Evolutionary conservation across 2,797 vertebrate genomes (phyloP).

Genomic region (Cynodonichthys magdalenae): DNA sequence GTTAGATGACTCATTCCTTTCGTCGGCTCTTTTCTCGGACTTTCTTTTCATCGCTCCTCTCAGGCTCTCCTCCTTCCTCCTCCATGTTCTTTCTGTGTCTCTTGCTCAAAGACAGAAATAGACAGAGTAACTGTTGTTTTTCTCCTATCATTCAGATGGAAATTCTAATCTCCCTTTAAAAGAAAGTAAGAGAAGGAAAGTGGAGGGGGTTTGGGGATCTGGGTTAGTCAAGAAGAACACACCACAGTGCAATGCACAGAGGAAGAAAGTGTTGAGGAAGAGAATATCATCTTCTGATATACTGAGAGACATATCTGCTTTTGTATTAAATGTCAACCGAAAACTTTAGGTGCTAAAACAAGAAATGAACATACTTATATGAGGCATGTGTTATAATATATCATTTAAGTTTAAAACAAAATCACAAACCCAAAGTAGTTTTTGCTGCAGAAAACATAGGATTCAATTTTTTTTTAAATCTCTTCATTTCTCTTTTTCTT

Average conservation of each 20-base stretch:
- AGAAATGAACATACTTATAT: too few relatives aligned
- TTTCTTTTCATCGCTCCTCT: slow-evolving; percentile 53
- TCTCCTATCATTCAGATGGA: slow-evolving; percentile 93
- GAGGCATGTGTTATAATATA: too few relatives aligned
- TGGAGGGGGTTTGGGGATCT: slow-evolving; percentile 16
- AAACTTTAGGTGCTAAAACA: too few relatives aligned
- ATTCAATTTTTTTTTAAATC: background rate
- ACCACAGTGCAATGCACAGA: slow-evolving; percentile 33
- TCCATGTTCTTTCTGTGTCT: slow-evolving; percentile 43
- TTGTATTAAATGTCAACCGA: slow-evolving; percentile 13
- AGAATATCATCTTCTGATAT: slow-evolving; percentile 70
- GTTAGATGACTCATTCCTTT: slow-evolving; percentile 60
- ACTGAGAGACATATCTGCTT: slow-evolving; percentile 65
- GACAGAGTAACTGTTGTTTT: slow-evolving; percentile 92
- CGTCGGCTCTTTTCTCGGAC: slow-evolving; percentile 59
- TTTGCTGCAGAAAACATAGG: too few relatives aligned
- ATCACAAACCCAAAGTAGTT: too few relatives aligned
- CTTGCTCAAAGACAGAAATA: slow-evolving; percentile 75
- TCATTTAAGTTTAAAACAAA: too few relatives aligned
- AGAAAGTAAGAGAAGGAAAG: slow-evolving; percentile 70
- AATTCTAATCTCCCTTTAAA: slow-evolving; percentile 92
- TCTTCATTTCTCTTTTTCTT: slow-evolving; percentile 1
- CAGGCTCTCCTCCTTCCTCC: slow-evolving; percentile 48
- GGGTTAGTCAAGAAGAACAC: slow-evolving; percentile 47
- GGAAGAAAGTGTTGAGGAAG: slow-evolving; percentile 41